Base-by-base conservation (phyloP, 2,888 invertebrate species). In the Scaptodrosophila latifasciaeformis region DNA sequence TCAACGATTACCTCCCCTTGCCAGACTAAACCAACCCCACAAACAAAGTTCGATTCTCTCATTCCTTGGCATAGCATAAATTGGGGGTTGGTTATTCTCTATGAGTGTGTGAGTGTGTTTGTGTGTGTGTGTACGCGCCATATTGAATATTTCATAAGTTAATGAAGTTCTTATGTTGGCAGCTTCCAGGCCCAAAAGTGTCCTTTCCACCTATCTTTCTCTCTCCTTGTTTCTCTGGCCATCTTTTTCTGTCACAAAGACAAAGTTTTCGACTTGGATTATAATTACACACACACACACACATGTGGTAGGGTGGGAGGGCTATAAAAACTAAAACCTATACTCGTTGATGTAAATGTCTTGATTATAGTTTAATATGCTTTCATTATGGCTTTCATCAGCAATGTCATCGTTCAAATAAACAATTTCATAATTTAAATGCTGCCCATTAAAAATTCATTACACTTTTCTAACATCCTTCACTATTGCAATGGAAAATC, bases 101-200 rank as follows among this genome's bases (percentile, higher is more conserved):
- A n/a, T n/a, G n/a, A n/a, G n/a, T n/a, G n/a, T n/a, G n/a, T n/a
- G n/a, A n/a, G n/a, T n/a, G n/a, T n/a, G n/a, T n/a, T n/a, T n/a
- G n/a, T n/a, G n/a, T n/a, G n/a, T n/a, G n/a, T n/a, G n/a, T 55
- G 49, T 42, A 50, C 51, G 46, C 72, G 82, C 81, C 81, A 81
- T 81, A 62, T 81, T 82, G 82, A 82, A 81, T 82, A 75, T 80
- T 76, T 81, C 57, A 79, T 81, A 72, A 81, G 62, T 59, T 70
- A 81, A 81, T 79, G 64, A 81, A 75, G 72, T 74, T 74, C 69
- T 74, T 70, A 59, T 59, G 78, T 63, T 63, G 58, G 44, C 52
- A 47, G 35, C 44, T 49, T 49, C 35, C 13, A 31, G 49, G 39
- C 49, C 51, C 50, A 18, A 9, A 27, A 13, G 37, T 34, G 18